A percentile compares a stretch with the other conserved stretches of the same genome.
Conservation (phyloP, 35 echinoderm and acorn worm species). For the Ophiothrix spiculata region DNA sequence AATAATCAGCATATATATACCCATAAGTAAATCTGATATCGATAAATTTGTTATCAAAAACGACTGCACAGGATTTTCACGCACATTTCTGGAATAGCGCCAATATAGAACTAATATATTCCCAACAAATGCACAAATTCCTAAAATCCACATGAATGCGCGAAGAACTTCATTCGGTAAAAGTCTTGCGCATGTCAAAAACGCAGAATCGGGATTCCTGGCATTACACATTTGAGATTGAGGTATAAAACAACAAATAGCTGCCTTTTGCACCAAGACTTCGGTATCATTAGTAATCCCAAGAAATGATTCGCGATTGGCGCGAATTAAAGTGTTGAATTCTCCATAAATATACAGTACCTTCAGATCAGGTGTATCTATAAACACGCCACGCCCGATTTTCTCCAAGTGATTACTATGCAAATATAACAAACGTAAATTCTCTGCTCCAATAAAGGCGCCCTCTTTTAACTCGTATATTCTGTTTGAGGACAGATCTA, state of each 20-base stretch:
- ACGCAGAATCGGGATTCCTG: neutral
- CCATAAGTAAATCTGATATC: conserved; percentile 49
- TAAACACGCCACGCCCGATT: neutral
- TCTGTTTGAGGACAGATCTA: neutral
- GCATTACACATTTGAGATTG: neutral
- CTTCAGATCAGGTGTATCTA: neutral
- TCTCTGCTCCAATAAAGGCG: neutral
- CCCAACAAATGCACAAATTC: neutral
- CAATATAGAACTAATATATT: neutral
- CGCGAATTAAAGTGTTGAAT: neutral
- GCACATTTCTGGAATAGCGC: neutral
- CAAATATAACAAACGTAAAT: neutral
- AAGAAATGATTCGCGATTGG: neutral
- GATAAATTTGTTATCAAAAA: conserved; percentile 43
- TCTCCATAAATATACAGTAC: neutral
- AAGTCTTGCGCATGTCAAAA: neutral
- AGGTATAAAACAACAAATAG: neutral
- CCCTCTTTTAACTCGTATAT: neutral
- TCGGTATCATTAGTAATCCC: neutral
- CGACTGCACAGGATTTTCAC: neutral
- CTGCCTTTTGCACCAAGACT: neutral
- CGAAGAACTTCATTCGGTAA: neutral
- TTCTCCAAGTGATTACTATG: neutral
- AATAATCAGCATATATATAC: conserved; percentile 53
- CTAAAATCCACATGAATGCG: conserved; percentile 3